phyloP scores from a whole-genome alignment of 2,797 vertebrate species.

The Gephyroberyx darwinii region DNA sequence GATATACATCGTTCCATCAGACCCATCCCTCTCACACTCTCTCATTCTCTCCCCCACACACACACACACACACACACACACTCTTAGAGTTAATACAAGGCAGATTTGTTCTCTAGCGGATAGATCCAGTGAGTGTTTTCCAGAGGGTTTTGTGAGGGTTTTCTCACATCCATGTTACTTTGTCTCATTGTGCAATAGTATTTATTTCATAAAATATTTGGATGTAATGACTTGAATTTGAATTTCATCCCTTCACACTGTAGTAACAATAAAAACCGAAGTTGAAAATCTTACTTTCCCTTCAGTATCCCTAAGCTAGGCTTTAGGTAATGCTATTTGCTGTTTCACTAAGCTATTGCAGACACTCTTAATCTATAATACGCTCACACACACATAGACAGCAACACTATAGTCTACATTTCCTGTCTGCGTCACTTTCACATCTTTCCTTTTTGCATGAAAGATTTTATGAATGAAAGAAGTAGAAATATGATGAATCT shows the following conservation, averaged over 20 bases:
- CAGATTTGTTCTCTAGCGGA: conserved; percentile 57
- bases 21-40: conserved; percentile 56
- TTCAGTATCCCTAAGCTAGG: no score
- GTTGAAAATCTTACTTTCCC: not conserved
- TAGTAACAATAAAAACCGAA: no score
- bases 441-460: not conserved
- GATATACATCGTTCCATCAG: conserved; percentile 38
- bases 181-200: not conserved
- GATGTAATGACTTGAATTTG: no score
- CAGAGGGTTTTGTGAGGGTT: not conserved
- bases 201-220: not conserved
- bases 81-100: conserved; percentile 45
- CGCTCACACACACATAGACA: no score
- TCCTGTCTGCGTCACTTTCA: not conserved
- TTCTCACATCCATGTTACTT: not conserved
- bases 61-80: conserved; percentile 11
- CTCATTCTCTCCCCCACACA: conserved; percentile 13
- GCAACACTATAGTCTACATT: not conserved
- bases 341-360: not conserved
- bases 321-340: not conserved
- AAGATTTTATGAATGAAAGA: not conserved
- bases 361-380: not conserved
- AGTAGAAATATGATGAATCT: not conserved
- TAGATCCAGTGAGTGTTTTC: conserved; percentile 11
- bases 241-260: no score